A percentile compares a stretch with the other conserved stretches of the same genome.
Conservation (phyloP, 2,888 invertebrate species). For the Dione juno region DNA sequence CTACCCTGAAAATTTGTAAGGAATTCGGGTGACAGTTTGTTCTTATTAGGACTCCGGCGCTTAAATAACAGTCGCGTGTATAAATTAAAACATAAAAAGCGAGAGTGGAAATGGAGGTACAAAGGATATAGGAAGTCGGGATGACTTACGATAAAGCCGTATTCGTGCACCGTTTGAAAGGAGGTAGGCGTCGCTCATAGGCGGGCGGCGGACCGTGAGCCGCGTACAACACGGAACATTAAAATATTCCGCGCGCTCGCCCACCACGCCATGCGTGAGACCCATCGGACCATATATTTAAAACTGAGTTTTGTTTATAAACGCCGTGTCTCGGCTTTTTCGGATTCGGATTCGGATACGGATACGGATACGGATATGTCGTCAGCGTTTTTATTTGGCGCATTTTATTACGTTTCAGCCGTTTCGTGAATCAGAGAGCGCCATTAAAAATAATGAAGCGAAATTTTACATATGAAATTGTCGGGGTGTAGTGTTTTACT, state of each 20-base stretch:
- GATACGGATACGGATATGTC: conserved; percentile 27
- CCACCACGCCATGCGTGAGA: conserved; percentile 61
- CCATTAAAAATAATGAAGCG: conserved; percentile 68
- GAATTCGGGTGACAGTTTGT: conserved; percentile 63
- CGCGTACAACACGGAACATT: conserved; percentile 60
- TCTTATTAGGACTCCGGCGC: conserved; percentile 64
- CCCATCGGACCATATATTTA: conserved; percentile 67
- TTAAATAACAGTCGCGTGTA: conserved; percentile 51
- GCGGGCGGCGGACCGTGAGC: conserved; percentile 60
- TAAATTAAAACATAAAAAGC: conserved; percentile 51
- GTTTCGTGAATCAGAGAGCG: conserved; percentile 59
- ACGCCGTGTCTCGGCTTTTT: conserved; percentile 56
- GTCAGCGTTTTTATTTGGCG: conserved; percentile 30
- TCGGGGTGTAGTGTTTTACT: conserved; percentile 46
- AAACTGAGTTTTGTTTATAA: conserved; percentile 69
- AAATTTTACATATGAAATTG: conserved; percentile 52
- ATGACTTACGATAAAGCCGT: conserved; percentile 59
- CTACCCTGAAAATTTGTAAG: conserved; percentile 58
- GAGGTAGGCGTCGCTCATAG: conserved; percentile 63
- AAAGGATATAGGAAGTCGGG: conserved; percentile 52
- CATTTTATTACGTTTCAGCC: conserved; percentile 43
- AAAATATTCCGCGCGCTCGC: conserved; percentile 75
- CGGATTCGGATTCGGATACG: conserved; percentile 30
- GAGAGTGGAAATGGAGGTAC: conserved; percentile 44
- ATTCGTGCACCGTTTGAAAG: conserved; percentile 63